Conservation (phyloP, 1,140 invertebrate genomes). For the Dufourea novaeangliae region DNA sequence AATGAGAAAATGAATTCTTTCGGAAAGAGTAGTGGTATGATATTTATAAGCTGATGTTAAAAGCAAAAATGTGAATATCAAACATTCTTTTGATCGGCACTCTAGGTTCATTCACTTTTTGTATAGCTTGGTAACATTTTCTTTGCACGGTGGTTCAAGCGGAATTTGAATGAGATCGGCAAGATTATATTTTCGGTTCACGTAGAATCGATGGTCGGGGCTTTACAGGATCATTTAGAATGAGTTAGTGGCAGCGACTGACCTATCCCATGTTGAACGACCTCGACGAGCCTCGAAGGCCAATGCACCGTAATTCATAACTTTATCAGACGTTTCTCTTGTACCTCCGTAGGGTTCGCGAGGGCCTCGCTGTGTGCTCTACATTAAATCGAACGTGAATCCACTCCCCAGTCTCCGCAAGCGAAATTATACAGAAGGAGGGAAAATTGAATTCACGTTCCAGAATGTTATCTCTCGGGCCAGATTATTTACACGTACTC, state of each 20-base stretch:
- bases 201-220: constrained; percentile 21
- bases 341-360: not conserved
- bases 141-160: not conserved
- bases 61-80: no score
- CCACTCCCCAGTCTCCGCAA: not conserved
- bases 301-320: constrained; percentile 43
- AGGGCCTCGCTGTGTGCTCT: not conserved
- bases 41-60: no score
- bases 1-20: no score
- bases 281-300: constrained; percentile 32
- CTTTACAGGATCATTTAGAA: constrained; percentile 20
- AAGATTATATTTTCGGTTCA: constrained; percentile 38
- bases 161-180: not conserved
- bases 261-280: constrained; percentile 38
- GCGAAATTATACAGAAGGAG: not conserved
- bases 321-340: constrained; percentile 36
- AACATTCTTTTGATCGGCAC: no score
- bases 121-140: not conserved
- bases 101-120: constrained; percentile 3
- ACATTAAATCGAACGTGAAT: not conserved
- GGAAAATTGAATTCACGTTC: not conserved
- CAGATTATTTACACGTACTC: not conserved
- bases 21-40: no score
- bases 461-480: not conserved
- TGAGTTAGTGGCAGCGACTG: constrained; percentile 32